Evolutionary conservation across 2,113 vertebrate species (phyloP).

Genomic region (Desmodus rotundus): DNA sequence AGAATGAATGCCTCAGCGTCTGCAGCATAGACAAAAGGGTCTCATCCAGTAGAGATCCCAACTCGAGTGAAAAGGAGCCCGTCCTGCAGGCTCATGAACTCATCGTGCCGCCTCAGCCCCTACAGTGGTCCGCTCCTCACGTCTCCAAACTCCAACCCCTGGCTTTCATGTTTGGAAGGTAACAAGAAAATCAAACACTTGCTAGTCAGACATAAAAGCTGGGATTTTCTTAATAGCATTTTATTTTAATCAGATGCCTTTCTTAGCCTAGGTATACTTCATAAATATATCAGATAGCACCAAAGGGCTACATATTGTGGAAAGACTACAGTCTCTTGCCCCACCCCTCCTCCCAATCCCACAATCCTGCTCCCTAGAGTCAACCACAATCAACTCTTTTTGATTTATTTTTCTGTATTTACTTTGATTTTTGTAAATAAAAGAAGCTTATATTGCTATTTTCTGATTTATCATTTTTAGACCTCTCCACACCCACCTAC

Average conservation of each 20-base stretch:
- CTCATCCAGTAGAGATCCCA: not conserved
- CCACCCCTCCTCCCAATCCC: not conserved
- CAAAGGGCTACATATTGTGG: not conserved
- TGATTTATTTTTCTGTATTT: constrained; percentile 25
- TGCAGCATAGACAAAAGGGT: not conserved
- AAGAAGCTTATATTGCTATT: constrained; percentile 35
- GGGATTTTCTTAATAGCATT: not conserved
- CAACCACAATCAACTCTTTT: not conserved
- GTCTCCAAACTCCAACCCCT: not conserved
- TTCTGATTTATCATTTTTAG: constrained; percentile 59
- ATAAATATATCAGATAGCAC: not conserved
- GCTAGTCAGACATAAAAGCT: not conserved
- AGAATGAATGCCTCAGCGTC: not conserved
- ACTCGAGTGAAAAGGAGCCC: not conserved
- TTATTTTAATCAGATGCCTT: not conserved
- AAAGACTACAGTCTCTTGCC: not conserved
- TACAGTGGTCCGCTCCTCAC: not conserved
- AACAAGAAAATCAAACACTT: not conserved
- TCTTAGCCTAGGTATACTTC: not conserved
- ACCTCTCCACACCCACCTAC: constrained; percentile 17
- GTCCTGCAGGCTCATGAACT: not conserved
- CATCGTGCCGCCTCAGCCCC: not conserved
- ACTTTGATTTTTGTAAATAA: not conserved
- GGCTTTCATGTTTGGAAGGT: not conserved
- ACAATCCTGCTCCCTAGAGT: not conserved